Conservation (phyloP, 35 echinoderm and acorn worm genomes). For the Heliocidaris erythrogramma region DNA sequence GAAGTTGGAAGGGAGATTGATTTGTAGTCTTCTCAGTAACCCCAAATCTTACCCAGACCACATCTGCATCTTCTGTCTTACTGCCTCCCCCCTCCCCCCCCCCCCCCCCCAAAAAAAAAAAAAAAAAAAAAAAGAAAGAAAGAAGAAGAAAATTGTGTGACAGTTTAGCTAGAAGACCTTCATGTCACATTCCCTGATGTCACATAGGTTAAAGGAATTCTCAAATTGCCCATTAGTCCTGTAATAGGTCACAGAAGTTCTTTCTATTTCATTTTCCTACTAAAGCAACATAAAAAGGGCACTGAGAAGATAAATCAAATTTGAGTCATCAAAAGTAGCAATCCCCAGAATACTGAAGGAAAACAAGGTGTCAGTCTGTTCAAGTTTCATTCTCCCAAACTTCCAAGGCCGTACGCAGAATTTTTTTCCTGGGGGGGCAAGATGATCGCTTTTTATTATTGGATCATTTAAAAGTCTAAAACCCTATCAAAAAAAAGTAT, state of each 20-base stretch:
- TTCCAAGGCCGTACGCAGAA: no score
- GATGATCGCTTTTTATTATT: no score
- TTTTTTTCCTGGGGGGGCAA: no score
- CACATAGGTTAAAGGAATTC: background rate
- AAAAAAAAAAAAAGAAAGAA: background rate
- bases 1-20: background rate
- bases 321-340: background rate
- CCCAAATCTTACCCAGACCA: no score
- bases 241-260: background rate
- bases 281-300: background rate
- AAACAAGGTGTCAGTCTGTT: background rate
- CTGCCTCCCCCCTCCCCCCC: background rate
- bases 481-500: no score
- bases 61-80: background rate
- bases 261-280: background rate
- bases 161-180: background rate
- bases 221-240: conserved; percentile 2
- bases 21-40: no score
- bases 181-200: background rate
- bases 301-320: no score
- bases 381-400: background rate
- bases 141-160: no score
- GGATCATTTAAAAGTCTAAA: no score
- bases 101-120: background rate
- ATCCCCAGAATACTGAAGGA: background rate